These are phyloP conservation scores for Pachymerium ferrugineum DNA, from an alignment of 2,888 invertebrate genomes.

Conservation along the genomic window DNA sequence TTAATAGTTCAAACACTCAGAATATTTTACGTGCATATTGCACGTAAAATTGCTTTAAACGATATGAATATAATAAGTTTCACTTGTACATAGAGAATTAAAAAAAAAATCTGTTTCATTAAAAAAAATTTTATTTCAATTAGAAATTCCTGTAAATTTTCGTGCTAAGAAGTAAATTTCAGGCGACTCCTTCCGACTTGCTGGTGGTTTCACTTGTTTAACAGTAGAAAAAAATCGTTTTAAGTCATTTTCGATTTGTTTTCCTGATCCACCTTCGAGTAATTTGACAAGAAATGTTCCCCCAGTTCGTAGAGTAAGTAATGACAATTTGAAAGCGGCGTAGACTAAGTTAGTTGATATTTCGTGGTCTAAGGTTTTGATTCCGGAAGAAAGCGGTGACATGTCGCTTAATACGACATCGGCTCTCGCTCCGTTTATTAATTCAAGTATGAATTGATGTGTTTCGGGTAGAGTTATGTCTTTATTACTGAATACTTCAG, in stretches of 20 bases:
- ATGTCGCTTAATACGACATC: slow-evolving; percentile 6
- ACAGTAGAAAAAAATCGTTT: not conserved
- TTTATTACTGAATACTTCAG: not conserved
- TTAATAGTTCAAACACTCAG: not conserved
- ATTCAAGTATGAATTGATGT: not conserved
- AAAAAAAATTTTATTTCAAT: too few relatives aligned
- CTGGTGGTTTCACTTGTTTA: not conserved
- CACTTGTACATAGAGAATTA: not conserved
- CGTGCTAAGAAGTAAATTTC: not conserved
- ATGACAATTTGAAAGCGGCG: not conserved
- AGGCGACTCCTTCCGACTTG: slow-evolving; percentile 9
- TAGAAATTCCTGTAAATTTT: not conserved
- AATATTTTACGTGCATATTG: not conserved
- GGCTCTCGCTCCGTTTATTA: not conserved
- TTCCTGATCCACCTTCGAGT: not conserved
- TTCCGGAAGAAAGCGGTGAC: not conserved
- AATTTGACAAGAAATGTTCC: not conserved
- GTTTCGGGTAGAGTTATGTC: not conserved
- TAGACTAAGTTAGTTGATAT: not conserved
- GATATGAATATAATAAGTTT: not conserved
- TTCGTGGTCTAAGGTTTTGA: not conserved
- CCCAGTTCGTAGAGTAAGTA: not conserved
- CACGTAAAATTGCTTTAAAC: not conserved
- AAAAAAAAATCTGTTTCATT: not conserved
- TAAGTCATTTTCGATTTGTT: not conserved